Percentiles rank a stretch among this genome's conserved stretches.
These are phyloP conservation scores for Onychomys arenicola DNA, from an alignment of 2,797 vertebrate species.

Conservation along the genomic window DNA sequence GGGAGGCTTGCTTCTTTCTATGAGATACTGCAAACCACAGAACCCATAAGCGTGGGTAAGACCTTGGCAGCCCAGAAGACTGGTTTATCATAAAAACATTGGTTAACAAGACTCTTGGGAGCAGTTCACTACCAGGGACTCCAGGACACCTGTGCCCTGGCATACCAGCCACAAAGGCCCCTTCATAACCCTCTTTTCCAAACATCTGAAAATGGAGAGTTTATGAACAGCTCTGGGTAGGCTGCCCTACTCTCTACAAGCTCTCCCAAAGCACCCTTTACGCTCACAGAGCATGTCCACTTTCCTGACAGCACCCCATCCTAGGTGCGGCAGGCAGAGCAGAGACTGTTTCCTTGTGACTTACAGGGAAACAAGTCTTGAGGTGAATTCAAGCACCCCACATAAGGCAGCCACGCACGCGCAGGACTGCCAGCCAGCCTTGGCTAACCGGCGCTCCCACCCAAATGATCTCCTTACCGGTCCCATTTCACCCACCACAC, in stretches of 20 bases:
- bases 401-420: not conserved
- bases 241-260: not conserved
- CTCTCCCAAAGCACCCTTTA: not conserved
- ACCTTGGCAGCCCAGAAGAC: not conserved
- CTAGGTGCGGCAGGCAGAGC: not conserved
- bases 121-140: not conserved
- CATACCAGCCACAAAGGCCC: not conserved
- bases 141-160: fast-evolving
- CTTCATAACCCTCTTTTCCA: not conserved
- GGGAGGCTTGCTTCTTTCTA: not conserved
- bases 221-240: not conserved
- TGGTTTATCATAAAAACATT: not conserved
- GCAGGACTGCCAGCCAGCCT: not conserved
- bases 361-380: not conserved
- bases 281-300: not conserved
- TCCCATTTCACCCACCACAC: not conserved
- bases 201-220: not conserved
- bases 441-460: not conserved
- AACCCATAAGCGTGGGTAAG: not conserved
- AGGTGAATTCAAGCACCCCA: not conserved
- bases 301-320: not conserved
- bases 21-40: not conserved
- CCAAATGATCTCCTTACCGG: not conserved
- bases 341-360: not conserved
- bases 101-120: not conserved